phyloP scores from a whole-genome alignment of 1,140 invertebrate genomes.

The Cecropterus lyciades region DNA sequence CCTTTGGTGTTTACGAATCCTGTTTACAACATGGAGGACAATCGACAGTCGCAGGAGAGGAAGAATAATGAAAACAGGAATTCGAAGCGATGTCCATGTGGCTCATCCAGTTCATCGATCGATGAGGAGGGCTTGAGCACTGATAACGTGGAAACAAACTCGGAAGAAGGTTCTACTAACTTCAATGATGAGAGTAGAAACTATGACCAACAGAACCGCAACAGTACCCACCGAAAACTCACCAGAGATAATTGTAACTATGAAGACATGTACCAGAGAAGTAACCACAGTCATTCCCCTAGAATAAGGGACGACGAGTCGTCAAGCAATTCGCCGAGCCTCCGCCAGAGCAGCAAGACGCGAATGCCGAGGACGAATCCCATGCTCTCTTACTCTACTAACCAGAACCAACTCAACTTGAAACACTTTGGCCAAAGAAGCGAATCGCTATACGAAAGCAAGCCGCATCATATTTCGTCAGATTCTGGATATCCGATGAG shows the following conservation, averaged over 20 bases:
- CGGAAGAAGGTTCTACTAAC: slow-evolving; percentile 81
- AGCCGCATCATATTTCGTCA: slow-evolving; percentile 75
- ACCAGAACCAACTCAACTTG: slow-evolving; percentile 74
- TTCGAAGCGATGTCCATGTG: slow-evolving; percentile 79
- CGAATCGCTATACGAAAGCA: slow-evolving; percentile 75
- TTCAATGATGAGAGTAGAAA: slow-evolving; percentile 80
- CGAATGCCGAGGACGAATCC: slow-evolving; percentile 84
- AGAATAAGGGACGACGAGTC: slow-evolving; percentile 74
- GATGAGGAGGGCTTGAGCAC: slow-evolving; percentile 84
- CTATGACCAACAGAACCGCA: slow-evolving; percentile 84
- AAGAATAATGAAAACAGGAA: slow-evolving; percentile 77
- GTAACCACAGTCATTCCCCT: slow-evolving; percentile 72
- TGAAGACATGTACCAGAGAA: slow-evolving; percentile 82
- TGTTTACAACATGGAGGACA: slow-evolving; percentile 90
- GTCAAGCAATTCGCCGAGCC: slow-evolving; percentile 77
- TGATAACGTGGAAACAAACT: slow-evolving; percentile 83
- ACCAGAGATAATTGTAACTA: slow-evolving; percentile 79
- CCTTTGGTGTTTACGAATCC: slow-evolving; percentile 95
- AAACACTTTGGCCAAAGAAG: slow-evolving; percentile 81
- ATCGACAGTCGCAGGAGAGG: slow-evolving; percentile 70
- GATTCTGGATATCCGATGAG: slow-evolving; percentile 77
- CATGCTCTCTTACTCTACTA: slow-evolving; percentile 80
- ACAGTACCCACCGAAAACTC: slow-evolving; percentile 80
- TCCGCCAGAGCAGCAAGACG: slow-evolving; percentile 74
- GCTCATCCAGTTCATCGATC: slow-evolving; percentile 84